These are phyloP conservation scores for Pachyramphus minor DNA, from an alignment of 2,113 vertebrate species.

Conservation along the genomic window DNA sequence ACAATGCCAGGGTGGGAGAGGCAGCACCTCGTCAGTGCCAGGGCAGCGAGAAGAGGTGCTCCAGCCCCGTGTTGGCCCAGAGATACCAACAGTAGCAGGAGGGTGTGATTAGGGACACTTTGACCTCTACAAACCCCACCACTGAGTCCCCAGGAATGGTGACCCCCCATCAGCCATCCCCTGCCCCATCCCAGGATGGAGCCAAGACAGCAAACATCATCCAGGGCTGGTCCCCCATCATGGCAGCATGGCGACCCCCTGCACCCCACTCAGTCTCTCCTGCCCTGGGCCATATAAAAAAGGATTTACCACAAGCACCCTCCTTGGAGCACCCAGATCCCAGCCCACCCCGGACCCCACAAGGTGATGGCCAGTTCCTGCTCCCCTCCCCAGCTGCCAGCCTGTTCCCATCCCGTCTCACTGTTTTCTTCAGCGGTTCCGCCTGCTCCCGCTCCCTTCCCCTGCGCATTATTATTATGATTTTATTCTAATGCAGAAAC, in stretches of 20 bases:
- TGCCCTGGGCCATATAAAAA: neutral
- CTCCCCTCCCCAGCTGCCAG: neutral
- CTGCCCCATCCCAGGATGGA: neutral
- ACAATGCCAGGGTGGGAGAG: neutral
- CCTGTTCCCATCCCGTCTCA: neutral
- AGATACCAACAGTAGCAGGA: neutral
- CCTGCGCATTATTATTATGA: constrained; percentile 59
- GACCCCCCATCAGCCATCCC: neutral
- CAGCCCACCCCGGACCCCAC: neutral
- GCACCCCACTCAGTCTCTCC: neutral
- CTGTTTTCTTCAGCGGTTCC: constrained; percentile 43
- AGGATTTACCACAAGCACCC: neutral
- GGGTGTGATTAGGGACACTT: neutral
- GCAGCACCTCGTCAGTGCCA: rapidly evolving
- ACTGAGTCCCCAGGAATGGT: neutral
- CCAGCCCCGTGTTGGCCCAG: neutral
- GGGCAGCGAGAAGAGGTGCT: neutral
- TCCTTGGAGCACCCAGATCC: neutral
- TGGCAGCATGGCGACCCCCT: rapidly evolving
- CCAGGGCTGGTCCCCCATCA: neutral
- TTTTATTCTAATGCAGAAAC: constrained; percentile 69
- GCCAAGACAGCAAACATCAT: neutral
- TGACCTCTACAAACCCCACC: rapidly evolving
- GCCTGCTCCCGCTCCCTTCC: constrained; percentile 36
- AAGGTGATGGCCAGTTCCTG: neutral